Base-by-base conservation (phyloP, 2,113 vertebrate genomes). In the Hypomesus transpacificus region DNA sequence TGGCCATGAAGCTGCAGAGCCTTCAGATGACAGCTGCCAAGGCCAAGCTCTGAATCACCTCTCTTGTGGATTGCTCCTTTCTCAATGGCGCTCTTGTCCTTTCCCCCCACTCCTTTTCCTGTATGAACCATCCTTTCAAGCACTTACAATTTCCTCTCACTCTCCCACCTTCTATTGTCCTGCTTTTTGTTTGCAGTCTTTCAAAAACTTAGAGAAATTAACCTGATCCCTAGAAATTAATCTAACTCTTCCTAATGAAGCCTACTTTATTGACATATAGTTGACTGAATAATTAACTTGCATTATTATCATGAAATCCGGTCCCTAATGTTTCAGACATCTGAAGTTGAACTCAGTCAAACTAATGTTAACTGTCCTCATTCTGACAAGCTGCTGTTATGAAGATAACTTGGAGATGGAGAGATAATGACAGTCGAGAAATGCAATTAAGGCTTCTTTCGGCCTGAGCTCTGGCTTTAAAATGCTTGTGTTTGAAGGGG, bases 1-100 rank as follows among this genome's bases (percentile, higher is more conserved):
- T 98, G 91, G 96, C 95, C 61, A 94, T 98, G 96, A 99, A 98
- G 86, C 92, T 98, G 76, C 95, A 96, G 83, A 97, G 68, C 73
- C 92, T 98, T 62, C 95, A 97, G 75, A 85, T 97, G 59, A 83
- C 91, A 69, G 87, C 94, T 0, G 92, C 80, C 78, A 96, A 95
- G 88, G 92, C 96, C 80, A 97, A 95, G 86, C 92, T 98, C 88
- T 98, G 92, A 98, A 71, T 68, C 18, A 20, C 34, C 65, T 51
- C 1, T 4, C 11, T 22, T 14, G 13, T 9, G 6, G 8, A 26
- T 51, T 6, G 21, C 3, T 5, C 2, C 6, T 16, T n/a, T 53
- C 51, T 18, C 5, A 14, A 5, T 26, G 22, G 9, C 65, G 34
- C n/a, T 22, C 20, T 24, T 14, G 9, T 26, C 62, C 14, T n/a